A percentile compares a stretch with the other conserved stretches of the same genome.
Evolutionary conservation across 1,140 invertebrate genomes (phyloP).

Genomic region (Lethocerus indicus): DNA sequence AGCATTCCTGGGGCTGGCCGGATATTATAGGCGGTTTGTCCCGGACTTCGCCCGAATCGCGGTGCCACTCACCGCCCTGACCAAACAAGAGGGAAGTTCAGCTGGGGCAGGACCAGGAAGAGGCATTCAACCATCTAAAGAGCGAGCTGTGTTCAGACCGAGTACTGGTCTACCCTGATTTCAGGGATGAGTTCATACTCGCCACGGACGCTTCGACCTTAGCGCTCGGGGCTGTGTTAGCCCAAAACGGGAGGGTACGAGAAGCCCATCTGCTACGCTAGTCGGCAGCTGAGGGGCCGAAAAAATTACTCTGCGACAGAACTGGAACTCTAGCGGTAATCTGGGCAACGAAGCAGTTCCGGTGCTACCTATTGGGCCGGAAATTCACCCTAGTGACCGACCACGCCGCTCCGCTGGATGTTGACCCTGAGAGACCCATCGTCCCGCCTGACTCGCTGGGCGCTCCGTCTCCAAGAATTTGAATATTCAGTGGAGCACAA

Average conservation of each 20-base stretch:
- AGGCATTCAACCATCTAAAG: background rate
- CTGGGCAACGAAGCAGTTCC: slow-evolving; percentile 26
- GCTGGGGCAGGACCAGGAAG: background rate
- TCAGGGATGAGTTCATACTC: slow-evolving; percentile 22
- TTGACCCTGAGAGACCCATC: no score
- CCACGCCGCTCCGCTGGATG: no score
- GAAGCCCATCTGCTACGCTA: slow-evolving; percentile 21
- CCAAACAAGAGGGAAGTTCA: slow-evolving; percentile 19
- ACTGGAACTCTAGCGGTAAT: slow-evolving; percentile 35
- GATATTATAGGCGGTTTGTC: slow-evolving; percentile 28
- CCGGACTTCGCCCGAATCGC: slow-evolving; percentile 21
- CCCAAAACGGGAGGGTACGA: slow-evolving; percentile 20
- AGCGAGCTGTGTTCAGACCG: slow-evolving; percentile 13
- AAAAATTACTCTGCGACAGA: slow-evolving; percentile 20
- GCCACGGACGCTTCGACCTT: slow-evolving; percentile 24
- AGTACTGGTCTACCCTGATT: slow-evolving; percentile 24
- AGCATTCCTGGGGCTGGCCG: slow-evolving; percentile 26
- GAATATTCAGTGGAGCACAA: no score
- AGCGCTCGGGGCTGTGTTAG: slow-evolving; percentile 22
- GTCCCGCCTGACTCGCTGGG: no score
- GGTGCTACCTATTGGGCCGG: slow-evolving; percentile 27
- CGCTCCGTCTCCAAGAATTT: no score
- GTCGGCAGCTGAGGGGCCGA: slow-evolving; percentile 20
- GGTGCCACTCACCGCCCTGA: slow-evolving; percentile 21
- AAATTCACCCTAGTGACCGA: slow-evolving; percentile 31